These are phyloP conservation scores for Gobionotothen gibberifrons DNA, from an alignment of 2,797 vertebrate species.

Conservation along the genomic window DNA sequence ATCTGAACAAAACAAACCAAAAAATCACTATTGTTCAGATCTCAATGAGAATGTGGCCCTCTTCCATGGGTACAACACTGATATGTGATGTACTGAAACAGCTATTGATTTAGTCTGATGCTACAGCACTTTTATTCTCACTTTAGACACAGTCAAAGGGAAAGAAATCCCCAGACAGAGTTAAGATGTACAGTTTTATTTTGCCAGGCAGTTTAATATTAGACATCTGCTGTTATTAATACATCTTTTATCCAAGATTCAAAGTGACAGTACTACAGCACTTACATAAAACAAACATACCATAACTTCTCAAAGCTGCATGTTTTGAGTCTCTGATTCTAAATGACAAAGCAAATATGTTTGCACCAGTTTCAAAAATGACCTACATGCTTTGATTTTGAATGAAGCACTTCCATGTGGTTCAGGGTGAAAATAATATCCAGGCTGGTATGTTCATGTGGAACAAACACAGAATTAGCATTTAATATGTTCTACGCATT, in stretches of 20 bases:
- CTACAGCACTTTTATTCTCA: slow-evolving; percentile 3
- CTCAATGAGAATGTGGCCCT: too few relatives aligned
- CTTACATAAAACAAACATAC: neutral
- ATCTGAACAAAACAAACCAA: too few relatives aligned
- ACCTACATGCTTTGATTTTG: slow-evolving; percentile 69
- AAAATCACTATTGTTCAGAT: too few relatives aligned
- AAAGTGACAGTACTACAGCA: slow-evolving; percentile 15
- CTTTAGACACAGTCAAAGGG: slow-evolving; percentile 22
- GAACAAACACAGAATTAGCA: neutral
- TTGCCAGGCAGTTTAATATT: neutral
- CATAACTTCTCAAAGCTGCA: neutral
- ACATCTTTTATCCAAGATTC: slow-evolving; percentile 6
- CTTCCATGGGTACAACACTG: neutral
- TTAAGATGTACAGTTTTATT: slow-evolving; percentile 9
- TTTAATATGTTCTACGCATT: neutral
- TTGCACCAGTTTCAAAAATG: slow-evolving; percentile 39
- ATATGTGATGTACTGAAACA: slow-evolving; percentile 18
- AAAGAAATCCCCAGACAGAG: slow-evolving; percentile 17
- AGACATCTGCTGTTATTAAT: slow-evolving; percentile 9
- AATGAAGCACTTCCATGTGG: slow-evolving; percentile 37
- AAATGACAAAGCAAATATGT: slow-evolving; percentile 52
- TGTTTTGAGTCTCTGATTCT: slow-evolving; percentile 35
- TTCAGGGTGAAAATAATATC: slow-evolving; percentile 29
- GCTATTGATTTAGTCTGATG: slow-evolving; percentile 5
- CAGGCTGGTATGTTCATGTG: neutral